Conservation (phyloP, 1,140 invertebrate species). For the Microplitis demolitor region DNA sequence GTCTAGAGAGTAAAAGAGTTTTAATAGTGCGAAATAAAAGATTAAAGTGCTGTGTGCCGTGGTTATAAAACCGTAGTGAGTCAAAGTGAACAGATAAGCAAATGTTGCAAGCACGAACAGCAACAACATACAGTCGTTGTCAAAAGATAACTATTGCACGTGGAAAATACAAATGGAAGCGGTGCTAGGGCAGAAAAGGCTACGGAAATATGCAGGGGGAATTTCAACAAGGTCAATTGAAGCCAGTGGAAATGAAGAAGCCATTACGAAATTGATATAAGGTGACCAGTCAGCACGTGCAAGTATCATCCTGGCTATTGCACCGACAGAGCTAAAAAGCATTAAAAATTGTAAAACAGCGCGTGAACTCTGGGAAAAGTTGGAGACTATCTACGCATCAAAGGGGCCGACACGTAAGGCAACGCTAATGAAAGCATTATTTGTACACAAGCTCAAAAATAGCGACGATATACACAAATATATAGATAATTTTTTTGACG, state of each 20-base stretch:
- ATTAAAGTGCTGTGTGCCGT: no score
- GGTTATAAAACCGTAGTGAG: no score
- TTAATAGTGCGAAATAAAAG: no score
- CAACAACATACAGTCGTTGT: background rate
- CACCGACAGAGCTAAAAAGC: background rate
- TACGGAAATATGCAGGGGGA: background rate
- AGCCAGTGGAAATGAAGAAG: background rate
- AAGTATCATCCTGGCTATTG: background rate
- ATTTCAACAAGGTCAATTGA: background rate
- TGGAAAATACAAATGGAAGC: background rate
- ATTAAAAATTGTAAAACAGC: constrained; percentile 2
- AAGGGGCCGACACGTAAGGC: background rate
- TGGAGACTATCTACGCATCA: background rate
- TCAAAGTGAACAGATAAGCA: no score
- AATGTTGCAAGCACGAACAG: background rate
- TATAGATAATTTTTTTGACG: background rate
- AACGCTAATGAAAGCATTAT: background rate
- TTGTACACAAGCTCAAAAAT: background rate
- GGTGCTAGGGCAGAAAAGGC: background rate
- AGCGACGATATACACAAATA: background rate
- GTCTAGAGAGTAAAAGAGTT: no score
- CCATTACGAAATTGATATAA: background rate
- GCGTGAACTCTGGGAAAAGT: background rate
- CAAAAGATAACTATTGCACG: background rate
- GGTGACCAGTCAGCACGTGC: background rate